Evolutionary conservation across 2,113 vertebrate genomes (phyloP), one percentile per base, ranked within the genome.

Genomic region (Petrocephalus zakoni): DNA sequence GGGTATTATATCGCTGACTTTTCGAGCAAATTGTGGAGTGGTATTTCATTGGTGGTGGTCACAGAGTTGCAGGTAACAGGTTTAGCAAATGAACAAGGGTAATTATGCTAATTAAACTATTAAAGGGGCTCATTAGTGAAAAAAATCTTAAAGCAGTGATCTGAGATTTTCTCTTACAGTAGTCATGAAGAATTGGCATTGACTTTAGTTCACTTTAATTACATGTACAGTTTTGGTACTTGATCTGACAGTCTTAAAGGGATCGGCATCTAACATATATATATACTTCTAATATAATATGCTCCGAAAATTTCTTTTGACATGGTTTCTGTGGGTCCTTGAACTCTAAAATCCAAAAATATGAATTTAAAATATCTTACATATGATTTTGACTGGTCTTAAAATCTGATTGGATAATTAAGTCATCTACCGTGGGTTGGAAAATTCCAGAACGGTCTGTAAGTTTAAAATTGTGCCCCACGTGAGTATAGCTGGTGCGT

Each of bases 221-320:
- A 72, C 15, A 72, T 34, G n/a, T 72, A 13, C 64, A 72, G 29
- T 75, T 75, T 37, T 83, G 90, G 87, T 94, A 91, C 90, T 92
- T 89, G 91, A 86, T 25, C 25, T 56, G 25, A 13, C 49, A 51
- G 37, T 29, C 42, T 42, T 56, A 87, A 19, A 75, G 91, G 61
- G n/a, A 25, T 64, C 61, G 25, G 61, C 22, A 64, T 64, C 22
- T 64, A 64, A 64, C 58, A 64, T 64, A 64, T n/a, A n/a, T n/a
- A n/a, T n/a, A 51, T 0, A n/a, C 56, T 64, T 64, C 22, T 64
- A 25, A 64, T 64, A 64, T 64, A 64, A 64, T 64, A 64, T 64
- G 9, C 10, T 8, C 58, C n/a, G n/a, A 64, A 25, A 64, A 64
- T 25, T 64, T 64, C 58, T 61, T 64, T 10, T 64, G 25, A 10